phyloP scores from a whole-genome alignment of 2,888 invertebrate species.

The Choreutis nemorana region DNA sequence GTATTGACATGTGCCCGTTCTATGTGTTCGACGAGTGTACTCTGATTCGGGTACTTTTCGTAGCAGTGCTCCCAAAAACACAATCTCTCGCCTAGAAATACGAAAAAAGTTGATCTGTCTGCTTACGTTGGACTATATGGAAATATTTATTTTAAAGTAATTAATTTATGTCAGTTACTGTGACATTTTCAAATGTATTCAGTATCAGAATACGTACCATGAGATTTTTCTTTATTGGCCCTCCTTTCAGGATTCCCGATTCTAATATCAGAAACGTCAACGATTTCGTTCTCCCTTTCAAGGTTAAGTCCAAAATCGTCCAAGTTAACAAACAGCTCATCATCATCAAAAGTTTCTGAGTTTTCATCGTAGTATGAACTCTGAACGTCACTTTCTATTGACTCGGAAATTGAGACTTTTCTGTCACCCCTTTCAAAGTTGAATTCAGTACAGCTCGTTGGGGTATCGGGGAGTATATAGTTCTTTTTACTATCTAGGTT shows the following conservation, averaged over 20 bases:
- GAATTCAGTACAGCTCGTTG: conserved; percentile 51
- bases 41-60: conserved; percentile 80
- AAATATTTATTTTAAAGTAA: too few species aligned
- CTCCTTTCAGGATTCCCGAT: conserved; percentile 20
- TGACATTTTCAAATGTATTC: too few species aligned
- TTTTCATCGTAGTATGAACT: conserved; percentile 53
- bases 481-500: conserved; percentile 42
- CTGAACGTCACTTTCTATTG: conserved; percentile 51
- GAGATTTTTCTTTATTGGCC: conserved; percentile 33
- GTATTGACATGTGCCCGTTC: conserved; percentile 89
- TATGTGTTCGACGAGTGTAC: conserved; percentile 81
- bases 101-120: conserved; percentile 5
- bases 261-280: conserved; percentile 13
- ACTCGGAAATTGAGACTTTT: conserved; percentile 48
- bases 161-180: too few species aligned
- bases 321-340: conserved; percentile 52
- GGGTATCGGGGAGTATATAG: conserved; percentile 47
- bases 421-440: conserved; percentile 40
- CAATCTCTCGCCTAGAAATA: conserved; percentile 43
- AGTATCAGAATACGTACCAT: conserved; percentile 41
- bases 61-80: conserved; percentile 92
- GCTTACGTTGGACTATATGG: too few species aligned
- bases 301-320: conserved; percentile 51
- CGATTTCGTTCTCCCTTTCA: conserved; percentile 31
- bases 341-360: conserved; percentile 51